Conservation (phyloP, 2,888 invertebrate species). For the Sarcophaga variegata region DNA sequence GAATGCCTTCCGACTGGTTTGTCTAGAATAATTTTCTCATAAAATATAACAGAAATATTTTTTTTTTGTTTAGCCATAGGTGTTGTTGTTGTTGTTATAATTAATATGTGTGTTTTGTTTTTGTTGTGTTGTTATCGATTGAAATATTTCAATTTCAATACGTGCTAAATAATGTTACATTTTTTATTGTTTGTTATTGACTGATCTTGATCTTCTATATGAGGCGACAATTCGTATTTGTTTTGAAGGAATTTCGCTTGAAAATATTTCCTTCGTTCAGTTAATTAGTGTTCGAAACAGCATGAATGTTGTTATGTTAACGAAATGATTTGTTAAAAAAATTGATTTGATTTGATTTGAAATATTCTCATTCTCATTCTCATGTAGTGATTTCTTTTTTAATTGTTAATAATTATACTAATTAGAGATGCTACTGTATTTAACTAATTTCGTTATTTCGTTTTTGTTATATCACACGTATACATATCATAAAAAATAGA, state of each 20-base stretch:
- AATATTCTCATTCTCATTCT: background rate
- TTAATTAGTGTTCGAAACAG: too few relatives aligned
- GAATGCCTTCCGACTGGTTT: slow-evolving; percentile 10
- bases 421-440: background rate
- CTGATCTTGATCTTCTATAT: background rate
- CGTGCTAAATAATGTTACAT: background rate
- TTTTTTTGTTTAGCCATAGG: background rate
- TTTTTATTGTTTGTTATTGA: background rate
- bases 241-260: background rate
- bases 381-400: background rate
- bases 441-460: background rate
- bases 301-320: too few relatives aligned
- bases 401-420: background rate
- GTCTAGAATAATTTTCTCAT: slow-evolving; percentile 9
- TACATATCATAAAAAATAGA: too few relatives aligned
- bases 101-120: background rate
- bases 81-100: background rate
- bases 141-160: background rate
- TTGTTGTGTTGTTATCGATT: background rate
- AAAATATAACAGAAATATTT: background rate
- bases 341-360: too few relatives aligned
- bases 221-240: background rate
- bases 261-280: background rate
- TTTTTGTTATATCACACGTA: background rate
- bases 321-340: too few relatives aligned